A percentile compares a stretch with the other conserved stretches of the same genome.
Evolutionary conservation across 2,113 vertebrate species (phyloP).

Genomic region (Cheirogaleus medius): DNA sequence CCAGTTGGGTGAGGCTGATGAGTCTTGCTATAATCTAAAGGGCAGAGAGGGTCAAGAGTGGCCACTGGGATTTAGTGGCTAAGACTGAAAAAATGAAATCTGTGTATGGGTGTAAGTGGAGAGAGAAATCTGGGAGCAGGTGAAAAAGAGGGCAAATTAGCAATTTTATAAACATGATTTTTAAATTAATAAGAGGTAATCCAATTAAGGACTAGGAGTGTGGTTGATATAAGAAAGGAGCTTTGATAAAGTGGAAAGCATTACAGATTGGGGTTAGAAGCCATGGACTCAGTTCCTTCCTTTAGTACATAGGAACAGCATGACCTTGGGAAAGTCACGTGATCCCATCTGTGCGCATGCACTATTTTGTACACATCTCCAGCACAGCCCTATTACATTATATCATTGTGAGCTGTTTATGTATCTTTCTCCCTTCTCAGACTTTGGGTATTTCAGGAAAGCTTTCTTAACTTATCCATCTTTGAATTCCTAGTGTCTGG

Average conservation of each 20-base stretch:
- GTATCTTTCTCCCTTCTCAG: background rate
- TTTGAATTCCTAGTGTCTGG: background rate
- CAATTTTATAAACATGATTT: background rate
- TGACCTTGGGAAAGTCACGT: background rate
- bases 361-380: background rate
- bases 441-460: background rate
- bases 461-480: background rate
- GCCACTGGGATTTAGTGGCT: background rate
- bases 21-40: constrained; percentile 17
- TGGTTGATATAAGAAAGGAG: background rate
- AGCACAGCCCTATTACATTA: background rate
- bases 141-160: background rate
- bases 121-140: background rate
- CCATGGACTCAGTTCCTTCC: background rate
- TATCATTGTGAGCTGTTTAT: background rate
- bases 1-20: background rate
- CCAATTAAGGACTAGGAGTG: background rate
- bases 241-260: background rate
- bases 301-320: background rate
- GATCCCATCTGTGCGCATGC: background rate
- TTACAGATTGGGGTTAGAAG: background rate
- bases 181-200: constrained; percentile 14
- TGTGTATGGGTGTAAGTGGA: background rate
- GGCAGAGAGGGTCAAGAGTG: background rate
- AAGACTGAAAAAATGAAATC: background rate